Evolutionary conservation across 2,888 invertebrate species (phyloP), one percentile per base, ranked within the genome.

Genomic region (Arctia plantaginis): DNA sequence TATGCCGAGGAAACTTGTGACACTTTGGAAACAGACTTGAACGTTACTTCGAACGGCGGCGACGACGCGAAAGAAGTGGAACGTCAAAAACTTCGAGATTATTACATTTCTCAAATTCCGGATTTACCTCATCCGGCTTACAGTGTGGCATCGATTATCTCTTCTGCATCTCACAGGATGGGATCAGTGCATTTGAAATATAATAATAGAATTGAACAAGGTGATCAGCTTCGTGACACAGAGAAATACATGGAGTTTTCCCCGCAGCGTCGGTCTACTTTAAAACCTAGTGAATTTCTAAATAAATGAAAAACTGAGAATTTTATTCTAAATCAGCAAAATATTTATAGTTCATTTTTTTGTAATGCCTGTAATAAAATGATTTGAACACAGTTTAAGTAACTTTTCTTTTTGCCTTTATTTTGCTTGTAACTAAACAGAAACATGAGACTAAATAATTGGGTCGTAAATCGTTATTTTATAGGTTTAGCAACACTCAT

Each of bases 41-140:
- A 69, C 76, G 83, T 83, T 44, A 78, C 71, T n/a, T 78, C 77
- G 12, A 69, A n/a, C n/a, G n/a, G n/a, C n/a, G n/a, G 68, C 30
- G 66, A 73, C n/a, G 76, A 76, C n/a, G 72, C 66, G 33, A 73
- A 72, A 75, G 78, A 80, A 75, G 83, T 79, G n/a, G 83, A 86
- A 70, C 81, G 82, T 67, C 82, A 86, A 73, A 89, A 88, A 73
- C 81, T 86, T 6, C 84, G 87, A 65, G 83, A 90, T 68, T 88
- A 87, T 82, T 86, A 87, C 80, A 81, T 90, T 69, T 90, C 90
- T 30, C 89, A 91, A 84, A 90, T 92, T 41, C 90, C 90, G 15
- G 90, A 92, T 82, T 82, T 92, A 33, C 91, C 91, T 4, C 91
- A 91, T 80, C 92, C 92, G 12, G 86, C 90, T 30, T 79, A 84